These are phyloP conservation scores for Cryptotermes secundus DNA, from an alignment of 1,140 invertebrate species.

Conservation along the genomic window DNA sequence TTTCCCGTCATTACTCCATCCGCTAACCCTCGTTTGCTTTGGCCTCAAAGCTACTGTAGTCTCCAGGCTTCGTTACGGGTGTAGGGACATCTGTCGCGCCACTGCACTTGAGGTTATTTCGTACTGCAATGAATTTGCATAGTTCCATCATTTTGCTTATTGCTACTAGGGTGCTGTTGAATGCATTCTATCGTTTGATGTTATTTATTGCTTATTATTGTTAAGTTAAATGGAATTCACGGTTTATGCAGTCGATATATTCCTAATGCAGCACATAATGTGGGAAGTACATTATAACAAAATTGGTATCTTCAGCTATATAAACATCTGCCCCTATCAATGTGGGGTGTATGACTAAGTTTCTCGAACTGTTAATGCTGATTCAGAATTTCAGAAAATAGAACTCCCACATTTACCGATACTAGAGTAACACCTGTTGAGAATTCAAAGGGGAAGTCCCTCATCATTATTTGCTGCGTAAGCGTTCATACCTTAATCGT, in stretches of 20 bases:
- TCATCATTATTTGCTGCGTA: no score
- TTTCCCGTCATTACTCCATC: no score
- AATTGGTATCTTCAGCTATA: not conserved
- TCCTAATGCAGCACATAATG: not conserved
- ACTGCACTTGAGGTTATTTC: not conserved
- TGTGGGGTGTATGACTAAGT: not conserved
- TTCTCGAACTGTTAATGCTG: not conserved
- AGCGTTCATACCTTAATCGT: no score
- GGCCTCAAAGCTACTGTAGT: no score
- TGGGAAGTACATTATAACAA: not conserved
- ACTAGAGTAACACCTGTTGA: no score
- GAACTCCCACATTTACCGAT: not conserved
- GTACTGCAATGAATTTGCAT: not conserved
- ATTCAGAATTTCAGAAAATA: not conserved
- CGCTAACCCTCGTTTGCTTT: no score
- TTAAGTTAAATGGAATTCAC: not conserved
- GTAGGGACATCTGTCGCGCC: not conserved
- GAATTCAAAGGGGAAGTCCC: no score
- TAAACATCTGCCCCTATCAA: not conserved
- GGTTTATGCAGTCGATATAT: not conserved
- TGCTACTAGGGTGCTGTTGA: not conserved
- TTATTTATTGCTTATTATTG: slow-evolving; percentile 15
- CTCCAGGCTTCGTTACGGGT: no score
- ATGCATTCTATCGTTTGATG: not conserved
- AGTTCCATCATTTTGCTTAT: not conserved